Percentiles rank a stretch among this genome's conserved stretches.
These are phyloP conservation scores for Vimba vimba DNA, from an alignment of 2,113 vertebrate species.

Conservation along the genomic window DNA sequence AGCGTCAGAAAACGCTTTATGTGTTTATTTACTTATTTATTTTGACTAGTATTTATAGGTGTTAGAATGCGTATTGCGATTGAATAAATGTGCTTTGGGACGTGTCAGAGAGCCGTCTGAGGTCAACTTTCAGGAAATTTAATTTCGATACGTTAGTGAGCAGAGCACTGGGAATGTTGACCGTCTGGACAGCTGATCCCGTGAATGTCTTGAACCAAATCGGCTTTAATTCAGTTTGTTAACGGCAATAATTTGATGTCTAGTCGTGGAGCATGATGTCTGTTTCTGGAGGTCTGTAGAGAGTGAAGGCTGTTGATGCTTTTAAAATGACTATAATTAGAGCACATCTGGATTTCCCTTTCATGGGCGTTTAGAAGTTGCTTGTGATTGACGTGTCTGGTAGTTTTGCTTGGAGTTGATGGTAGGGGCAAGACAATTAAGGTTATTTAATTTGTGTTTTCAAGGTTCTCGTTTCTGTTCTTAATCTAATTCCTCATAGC, in stretches of 20 bases:
- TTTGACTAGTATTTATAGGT: conserved; percentile 55
- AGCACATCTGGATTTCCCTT: conserved; percentile 64
- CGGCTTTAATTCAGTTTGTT: conserved; percentile 51
- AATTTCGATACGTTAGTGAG: conserved; percentile 61
- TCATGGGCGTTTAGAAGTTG: conserved; percentile 46
- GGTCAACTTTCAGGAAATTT: conserved; percentile 64
- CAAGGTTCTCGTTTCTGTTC: background rate
- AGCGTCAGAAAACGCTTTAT: conserved; percentile 60
- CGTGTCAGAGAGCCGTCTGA: conserved; percentile 50
- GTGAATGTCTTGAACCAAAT: conserved; percentile 26
- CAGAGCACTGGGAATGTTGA: conserved; percentile 11
- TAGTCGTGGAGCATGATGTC: conserved; percentile 27
- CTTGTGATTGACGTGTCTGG: conserved; percentile 39
- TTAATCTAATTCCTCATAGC: background rate
- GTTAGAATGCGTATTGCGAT: conserved; percentile 68
- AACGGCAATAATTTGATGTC: conserved; percentile 56
- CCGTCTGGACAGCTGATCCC: conserved; percentile 55
- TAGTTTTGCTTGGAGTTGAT: conserved; percentile 33
- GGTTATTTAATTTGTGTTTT: conserved; percentile 7
- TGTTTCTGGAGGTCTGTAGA: conserved; percentile 30
- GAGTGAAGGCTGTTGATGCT: conserved; percentile 52
- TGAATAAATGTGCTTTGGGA: conserved; percentile 66
- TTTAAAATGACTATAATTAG: conserved; percentile 64
- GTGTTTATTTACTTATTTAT: conserved; percentile 35
- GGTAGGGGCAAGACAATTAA: conserved; percentile 43